Base-by-base conservation (phyloP, 2,797 vertebrate species). In the Anomalospiza imberbis region DNA sequence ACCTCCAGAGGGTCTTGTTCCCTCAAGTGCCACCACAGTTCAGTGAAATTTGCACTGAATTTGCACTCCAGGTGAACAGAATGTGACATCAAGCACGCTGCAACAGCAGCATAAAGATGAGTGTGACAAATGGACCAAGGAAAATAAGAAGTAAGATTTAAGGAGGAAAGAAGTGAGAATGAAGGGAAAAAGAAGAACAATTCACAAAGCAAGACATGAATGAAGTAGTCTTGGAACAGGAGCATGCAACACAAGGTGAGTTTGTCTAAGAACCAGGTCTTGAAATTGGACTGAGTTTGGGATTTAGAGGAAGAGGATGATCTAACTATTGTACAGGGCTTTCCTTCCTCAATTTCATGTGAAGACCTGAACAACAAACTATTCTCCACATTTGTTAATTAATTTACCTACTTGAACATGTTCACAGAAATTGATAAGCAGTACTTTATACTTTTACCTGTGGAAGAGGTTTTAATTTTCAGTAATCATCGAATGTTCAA, bases 81-180 rank as follows among this genome's bases (percentile, higher is more conserved):
- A 62, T 7, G 20, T 2, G 7, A 10, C 19, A 38, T 57, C 22
- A 38, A 62, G 62, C 1, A 0, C 31, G 5, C 28, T 6, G 1
- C 31, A 47, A 25, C 5, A 51, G 42, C 47, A 82, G 20, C 25
- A 34, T 10, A 2, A 78, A 48, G 45, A 60, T 21, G 25, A 47
- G 18, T 8, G 18, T 61, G 31, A 65, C 29, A 83, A 65, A 36
- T 3, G 2, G 26, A 76, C 32, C 22, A 77, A 84, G 29, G 8
- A 54, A 70, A 80, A 57, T 12, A 42, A 0, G 2, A 65, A 48
- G 24, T 16, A 34, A 44, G 24, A 36, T 36, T 50, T 81, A 24
- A 17, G 13, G 11, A 62, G 7, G 11, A 91, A 54, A 5, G 26
- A n/a, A 70, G 29, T 14, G 8, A 50, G 8, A 67, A 24, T 28